Conservation (phyloP, 2,888 invertebrate species). For the Stramonita haemastoma region DNA sequence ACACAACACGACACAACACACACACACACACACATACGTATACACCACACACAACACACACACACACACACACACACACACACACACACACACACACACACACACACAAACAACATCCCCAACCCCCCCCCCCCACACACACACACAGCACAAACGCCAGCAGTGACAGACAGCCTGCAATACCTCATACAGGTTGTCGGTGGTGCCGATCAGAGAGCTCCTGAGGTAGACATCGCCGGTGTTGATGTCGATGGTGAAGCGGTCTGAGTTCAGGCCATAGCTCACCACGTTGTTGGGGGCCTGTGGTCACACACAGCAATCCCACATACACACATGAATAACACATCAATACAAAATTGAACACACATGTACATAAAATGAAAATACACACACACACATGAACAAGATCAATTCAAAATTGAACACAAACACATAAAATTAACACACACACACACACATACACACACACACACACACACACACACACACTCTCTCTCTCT, state of each 20-base stretch:
- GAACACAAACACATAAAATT: too few relatives aligned
- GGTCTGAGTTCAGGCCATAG: slow-evolving; percentile 56
- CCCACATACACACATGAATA: background rate
- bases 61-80: slow-evolving; percentile 8
- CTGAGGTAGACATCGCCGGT: slow-evolving; percentile 60
- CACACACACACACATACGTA: background rate
- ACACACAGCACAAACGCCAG: background rate
- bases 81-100: background rate
- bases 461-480: too few relatives aligned
- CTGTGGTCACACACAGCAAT: slow-evolving; percentile 50
- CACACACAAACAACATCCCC: too few relatives aligned
- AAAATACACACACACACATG: too few relatives aligned
- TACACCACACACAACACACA: too few relatives aligned
- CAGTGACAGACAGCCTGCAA: slow-evolving; percentile 8
- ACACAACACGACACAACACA: background rate
- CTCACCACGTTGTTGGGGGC: slow-evolving; percentile 68
- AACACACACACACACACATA: too few relatives aligned
- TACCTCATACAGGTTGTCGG: slow-evolving; percentile 57
- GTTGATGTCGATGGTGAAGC: slow-evolving; percentile 55
- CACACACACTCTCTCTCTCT: too few relatives aligned
- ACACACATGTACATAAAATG: too few relatives aligned
- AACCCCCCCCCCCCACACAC: too few relatives aligned
- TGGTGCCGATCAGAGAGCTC: slow-evolving; percentile 55
- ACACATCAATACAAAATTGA: background rate
- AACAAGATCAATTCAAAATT: too few relatives aligned